Conservation (phyloP, 2,888 invertebrate genomes). For the Trichogramma evanescens region DNA sequence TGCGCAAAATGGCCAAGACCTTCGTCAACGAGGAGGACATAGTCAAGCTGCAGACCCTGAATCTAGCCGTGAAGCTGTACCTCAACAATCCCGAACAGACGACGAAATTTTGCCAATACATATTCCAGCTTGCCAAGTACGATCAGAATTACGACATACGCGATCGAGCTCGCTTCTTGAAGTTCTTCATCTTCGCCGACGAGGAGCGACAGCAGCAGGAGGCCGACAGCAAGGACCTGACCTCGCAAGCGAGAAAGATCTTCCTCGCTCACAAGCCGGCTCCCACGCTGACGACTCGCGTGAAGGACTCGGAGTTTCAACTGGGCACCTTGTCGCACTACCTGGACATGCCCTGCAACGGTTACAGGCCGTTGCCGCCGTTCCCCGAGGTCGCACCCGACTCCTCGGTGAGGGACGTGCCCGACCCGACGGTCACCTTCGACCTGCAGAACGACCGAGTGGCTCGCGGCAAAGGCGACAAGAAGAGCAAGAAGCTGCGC, state of each 20-base stretch:
- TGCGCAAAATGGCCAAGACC: conserved; percentile 81
- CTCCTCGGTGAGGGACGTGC: conserved; percentile 70
- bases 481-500: conserved; percentile 42
- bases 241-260: conserved; percentile 70
- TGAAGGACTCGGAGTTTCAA: conserved; percentile 76
- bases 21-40: conserved; percentile 88
- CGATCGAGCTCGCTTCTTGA: conserved; percentile 85
- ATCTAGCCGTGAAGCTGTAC: conserved; percentile 88
- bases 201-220: conserved; percentile 42
- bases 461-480: conserved; percentile 33
- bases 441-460: conserved; percentile 34
- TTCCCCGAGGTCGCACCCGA: conserved; percentile 75
- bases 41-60: conserved; percentile 92
- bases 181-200: conserved; percentile 67
- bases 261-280: conserved; percentile 91
- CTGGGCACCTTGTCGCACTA: conserved; percentile 93
- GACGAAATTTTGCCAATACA: conserved; percentile 80
- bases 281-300: conserved; percentile 79
- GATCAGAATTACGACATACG: conserved; percentile 97
- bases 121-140: conserved; percentile 89
- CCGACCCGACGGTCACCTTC: conserved; percentile 35
- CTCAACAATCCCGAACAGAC: conserved; percentile 84
- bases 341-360: conserved; percentile 75
- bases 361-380: conserved; percentile 81
- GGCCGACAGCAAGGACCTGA: conserved; percentile 47